A percentile compares a stretch with the other conserved stretches of the same genome.
Evolutionary conservation across 2,888 invertebrate species (phyloP).

Genomic region (Rapana venosa): DNA sequence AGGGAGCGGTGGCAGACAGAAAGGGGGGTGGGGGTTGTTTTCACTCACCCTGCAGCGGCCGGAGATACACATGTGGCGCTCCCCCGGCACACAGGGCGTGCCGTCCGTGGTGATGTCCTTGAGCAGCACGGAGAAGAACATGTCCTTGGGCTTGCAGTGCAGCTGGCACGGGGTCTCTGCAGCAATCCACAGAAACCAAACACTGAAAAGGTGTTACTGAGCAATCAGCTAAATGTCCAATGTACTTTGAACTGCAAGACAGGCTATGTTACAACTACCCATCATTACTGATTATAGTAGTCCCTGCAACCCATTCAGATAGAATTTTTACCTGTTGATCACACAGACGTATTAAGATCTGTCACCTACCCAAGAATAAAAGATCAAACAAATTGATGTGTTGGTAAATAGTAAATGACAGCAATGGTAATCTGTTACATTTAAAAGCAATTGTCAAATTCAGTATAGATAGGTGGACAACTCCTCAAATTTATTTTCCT

Average conservation of each 20-base stretch:
- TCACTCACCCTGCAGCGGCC: slow-evolving; percentile 85
- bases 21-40: not conserved
- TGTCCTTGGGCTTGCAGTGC: slow-evolving; percentile 88
- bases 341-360: no score
- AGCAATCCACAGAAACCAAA: slow-evolving; percentile 14
- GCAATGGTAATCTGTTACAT: no score
- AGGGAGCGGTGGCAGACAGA: not conserved
- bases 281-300: no score
- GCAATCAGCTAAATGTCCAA: not conserved
- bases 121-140: slow-evolving; percentile 86
- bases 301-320: no score
- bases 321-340: no score
- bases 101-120: slow-evolving; percentile 89
- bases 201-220: not conserved
- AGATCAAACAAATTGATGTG: no score
- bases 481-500: no score
- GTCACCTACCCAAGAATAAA: no score
- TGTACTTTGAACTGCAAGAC: no score
- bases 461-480: no score
- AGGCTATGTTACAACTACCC: not conserved
- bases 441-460: no score
- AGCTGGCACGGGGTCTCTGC: slow-evolving; percentile 85
- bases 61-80: slow-evolving; percentile 90
- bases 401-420: no score
- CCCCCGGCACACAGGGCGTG: slow-evolving; percentile 89